Percentiles rank a stretch among this genome's conserved stretches.
phyloP scores from a whole-genome alignment of 2,797 vertebrate genomes.

The Prunella strophiata region DNA sequence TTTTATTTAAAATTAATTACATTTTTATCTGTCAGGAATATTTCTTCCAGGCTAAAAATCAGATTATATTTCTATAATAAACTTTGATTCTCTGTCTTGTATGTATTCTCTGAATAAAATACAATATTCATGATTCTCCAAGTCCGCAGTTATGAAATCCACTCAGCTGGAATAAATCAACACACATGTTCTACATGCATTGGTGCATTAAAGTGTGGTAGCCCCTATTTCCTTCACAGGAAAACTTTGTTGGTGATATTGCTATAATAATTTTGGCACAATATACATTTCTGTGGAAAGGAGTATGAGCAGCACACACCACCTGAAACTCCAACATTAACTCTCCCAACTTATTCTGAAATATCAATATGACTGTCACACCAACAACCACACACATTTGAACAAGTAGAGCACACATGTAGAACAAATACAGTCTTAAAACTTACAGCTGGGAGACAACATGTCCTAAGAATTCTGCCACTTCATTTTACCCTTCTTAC shows the following conservation, averaged over 20 bases:
- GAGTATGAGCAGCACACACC: rapidly evolving
- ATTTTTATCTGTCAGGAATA: background rate
- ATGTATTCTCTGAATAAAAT: background rate
- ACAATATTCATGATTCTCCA: background rate
- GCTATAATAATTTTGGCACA: background rate
- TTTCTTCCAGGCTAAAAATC: background rate
- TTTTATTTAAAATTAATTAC: background rate
- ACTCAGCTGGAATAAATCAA: background rate
- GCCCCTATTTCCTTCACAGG: background rate
- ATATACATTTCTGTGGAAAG: background rate
- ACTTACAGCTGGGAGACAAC: background rate
- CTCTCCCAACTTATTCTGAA: background rate
- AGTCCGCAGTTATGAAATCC: background rate
- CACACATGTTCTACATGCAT: background rate
- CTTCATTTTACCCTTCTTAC: background rate
- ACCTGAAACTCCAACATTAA: background rate
- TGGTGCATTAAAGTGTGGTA: background rate
- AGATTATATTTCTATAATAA: background rate
- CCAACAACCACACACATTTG: background rate
- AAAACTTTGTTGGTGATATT: background rate
- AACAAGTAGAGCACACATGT: background rate
- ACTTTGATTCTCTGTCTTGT: background rate
- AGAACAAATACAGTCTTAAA: background rate
- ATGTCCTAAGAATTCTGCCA: background rate
- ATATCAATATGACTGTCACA: background rate